A percentile compares a stretch with the other conserved stretches of the same genome.
These are phyloP conservation scores for Petaurus breviceps DNA, from an alignment of 2,113 vertebrate species.

Conservation along the genomic window DNA sequence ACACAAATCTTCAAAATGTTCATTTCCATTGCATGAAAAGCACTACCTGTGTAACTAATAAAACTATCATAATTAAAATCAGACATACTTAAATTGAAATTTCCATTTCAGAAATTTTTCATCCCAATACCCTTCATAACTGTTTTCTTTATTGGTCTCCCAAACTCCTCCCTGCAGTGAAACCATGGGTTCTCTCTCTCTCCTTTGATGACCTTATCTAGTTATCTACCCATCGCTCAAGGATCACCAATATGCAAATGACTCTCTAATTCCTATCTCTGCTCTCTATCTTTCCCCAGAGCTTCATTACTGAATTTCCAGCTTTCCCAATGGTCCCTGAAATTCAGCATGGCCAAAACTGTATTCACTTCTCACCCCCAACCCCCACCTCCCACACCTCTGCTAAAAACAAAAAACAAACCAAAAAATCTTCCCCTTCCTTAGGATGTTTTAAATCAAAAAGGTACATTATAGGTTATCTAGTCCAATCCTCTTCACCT, in stretches of 20 bases:
- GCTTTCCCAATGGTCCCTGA: neutral
- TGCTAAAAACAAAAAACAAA: neutral
- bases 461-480: neutral
- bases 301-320: neutral
- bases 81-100: slow-evolving; percentile 24
- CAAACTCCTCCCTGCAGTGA: neutral
- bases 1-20: slow-evolving; percentile 48
- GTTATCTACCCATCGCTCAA: neutral
- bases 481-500: neutral
- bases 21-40: slow-evolving; percentile 8
- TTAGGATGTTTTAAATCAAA: neutral
- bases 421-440: neutral
- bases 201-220: neutral
- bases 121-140: neutral
- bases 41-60: slow-evolving; percentile 26
- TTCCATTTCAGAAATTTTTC: slow-evolving; percentile 49
- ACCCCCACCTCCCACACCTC: neutral
- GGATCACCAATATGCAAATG: neutral
- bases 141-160: neutral
- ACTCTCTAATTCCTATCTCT: neutral
- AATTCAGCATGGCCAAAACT: neutral
- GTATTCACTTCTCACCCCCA: neutral
- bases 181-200: neutral
- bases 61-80: slow-evolving; percentile 48
- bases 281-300: neutral